Conservation (phyloP, 2,113 vertebrate genomes). For the Amphilophus citrinellus region DNA sequence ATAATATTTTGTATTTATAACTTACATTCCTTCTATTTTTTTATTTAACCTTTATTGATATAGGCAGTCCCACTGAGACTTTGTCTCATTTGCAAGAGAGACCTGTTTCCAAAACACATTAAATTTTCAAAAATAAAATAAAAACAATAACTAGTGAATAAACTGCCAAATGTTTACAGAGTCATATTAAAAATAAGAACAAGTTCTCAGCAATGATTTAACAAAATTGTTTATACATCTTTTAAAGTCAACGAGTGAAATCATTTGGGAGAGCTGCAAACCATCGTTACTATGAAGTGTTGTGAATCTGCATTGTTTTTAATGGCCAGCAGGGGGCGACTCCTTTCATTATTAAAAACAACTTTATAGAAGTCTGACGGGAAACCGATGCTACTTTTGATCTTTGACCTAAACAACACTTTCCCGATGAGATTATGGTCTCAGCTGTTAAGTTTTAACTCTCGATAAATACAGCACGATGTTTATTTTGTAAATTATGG, state of each 20-base stretch:
- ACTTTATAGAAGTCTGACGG: not conserved
- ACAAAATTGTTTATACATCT: not conserved
- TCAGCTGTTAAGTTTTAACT: not conserved
- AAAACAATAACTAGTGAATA: too few relatives aligned
- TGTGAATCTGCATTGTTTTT: not conserved
- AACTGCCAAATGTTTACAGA: not conserved
- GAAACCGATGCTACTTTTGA: not conserved
- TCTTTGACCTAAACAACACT: not conserved
- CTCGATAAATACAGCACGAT: not conserved
- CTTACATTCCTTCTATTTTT: too few relatives aligned
- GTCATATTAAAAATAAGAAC: not conserved
- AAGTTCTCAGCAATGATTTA: not conserved
- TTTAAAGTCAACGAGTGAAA: not conserved
- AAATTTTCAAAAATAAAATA: too few relatives aligned
- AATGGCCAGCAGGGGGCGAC: not conserved
- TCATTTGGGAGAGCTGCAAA: too few relatives aligned
- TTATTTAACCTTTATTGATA: too few relatives aligned
- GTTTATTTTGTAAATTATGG: not conserved
- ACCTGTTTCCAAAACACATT: too few relatives aligned
- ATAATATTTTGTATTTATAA: too few relatives aligned
- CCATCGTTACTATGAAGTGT: too few relatives aligned
- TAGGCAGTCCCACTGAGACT: not conserved
- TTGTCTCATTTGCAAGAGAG: too few relatives aligned
- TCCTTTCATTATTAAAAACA: not conserved
- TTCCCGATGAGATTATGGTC: not conserved